phyloP scores from a whole-genome alignment of 2,113 vertebrate species.

The Actinemys pallida region DNA sequence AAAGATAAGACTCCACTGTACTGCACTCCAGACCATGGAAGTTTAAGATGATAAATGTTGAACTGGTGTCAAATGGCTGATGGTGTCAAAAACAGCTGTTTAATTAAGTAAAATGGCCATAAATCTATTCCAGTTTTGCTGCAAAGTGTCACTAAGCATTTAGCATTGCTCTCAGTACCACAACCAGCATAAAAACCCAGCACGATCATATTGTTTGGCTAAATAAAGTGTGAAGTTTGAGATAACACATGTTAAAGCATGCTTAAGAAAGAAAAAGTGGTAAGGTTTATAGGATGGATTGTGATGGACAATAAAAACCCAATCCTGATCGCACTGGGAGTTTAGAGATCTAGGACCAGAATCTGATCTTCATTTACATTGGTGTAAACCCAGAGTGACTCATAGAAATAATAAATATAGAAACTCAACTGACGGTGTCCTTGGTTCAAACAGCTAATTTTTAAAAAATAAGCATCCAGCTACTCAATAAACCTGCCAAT shows the following conservation, averaged over 20 bases:
- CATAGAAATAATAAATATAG: constrained; percentile 23
- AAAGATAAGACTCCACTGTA: constrained; percentile 10
- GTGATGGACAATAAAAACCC: not conserved
- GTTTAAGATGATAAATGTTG: not conserved
- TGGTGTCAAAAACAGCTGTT: constrained; percentile 39
- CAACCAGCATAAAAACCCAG: not conserved
- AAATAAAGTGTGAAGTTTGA: not conserved
- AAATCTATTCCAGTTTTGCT: not conserved
- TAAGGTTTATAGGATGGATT: not conserved
- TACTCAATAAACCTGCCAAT: not conserved
- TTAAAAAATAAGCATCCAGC: not conserved
- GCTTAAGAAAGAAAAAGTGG: not conserved
- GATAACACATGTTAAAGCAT: not conserved
- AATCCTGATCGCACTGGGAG: not conserved
- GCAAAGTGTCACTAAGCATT: not conserved
- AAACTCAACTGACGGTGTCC: not conserved
- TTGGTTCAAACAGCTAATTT: not conserved
- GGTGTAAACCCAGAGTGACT: constrained; percentile 19
- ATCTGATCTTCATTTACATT: not conserved
- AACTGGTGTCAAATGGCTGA: not conserved
- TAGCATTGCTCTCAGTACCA: not conserved
- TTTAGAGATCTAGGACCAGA: not conserved
- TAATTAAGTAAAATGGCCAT: constrained; percentile 15
- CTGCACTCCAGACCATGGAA: not conserved
- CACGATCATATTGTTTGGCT: rapidly evolving